Conservation (phyloP, 2,113 vertebrate genomes). For the Prunella himalayana region DNA sequence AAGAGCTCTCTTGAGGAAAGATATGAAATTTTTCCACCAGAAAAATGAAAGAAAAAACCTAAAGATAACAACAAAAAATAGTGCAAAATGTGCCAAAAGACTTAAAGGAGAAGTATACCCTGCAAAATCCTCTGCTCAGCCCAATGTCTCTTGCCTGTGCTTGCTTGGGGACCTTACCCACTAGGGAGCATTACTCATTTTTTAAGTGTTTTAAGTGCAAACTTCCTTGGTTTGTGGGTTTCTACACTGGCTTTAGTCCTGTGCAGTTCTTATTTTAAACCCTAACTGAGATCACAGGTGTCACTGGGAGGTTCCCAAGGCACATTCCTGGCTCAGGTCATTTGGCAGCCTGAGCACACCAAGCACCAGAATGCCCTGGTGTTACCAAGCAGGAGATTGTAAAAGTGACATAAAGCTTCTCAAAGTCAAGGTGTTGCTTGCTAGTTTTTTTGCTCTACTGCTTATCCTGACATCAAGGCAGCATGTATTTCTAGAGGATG, state of each 20-base stretch:
- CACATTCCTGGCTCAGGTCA: neutral
- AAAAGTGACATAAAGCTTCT: neutral
- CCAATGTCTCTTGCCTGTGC: neutral
- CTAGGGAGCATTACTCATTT: neutral
- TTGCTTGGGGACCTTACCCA: neutral
- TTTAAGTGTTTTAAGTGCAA: neutral
- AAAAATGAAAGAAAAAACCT: neutral
- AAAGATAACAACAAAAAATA: neutral
- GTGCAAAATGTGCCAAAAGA: neutral
- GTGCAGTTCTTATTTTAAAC: neutral
- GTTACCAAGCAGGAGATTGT: neutral
- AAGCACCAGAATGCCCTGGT: neutral
- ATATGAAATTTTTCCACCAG: neutral
- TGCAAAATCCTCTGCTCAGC: neutral
- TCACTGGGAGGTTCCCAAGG: neutral
- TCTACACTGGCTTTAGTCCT: neutral
- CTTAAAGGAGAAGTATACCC: neutral
- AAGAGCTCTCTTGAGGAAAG: neutral
- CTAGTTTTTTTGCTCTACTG: neutral
- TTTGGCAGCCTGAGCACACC: neutral
- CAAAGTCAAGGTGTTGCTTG: neutral
- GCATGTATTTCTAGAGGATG: neutral
- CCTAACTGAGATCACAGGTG: neutral
- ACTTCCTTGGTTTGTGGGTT: neutral
- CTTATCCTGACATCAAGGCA: neutral